A percentile compares a stretch with the other conserved stretches of the same genome.
These are phyloP conservation scores for Acholoe squamosa DNA, from an alignment of 2,888 invertebrate genomes.

Conservation along the genomic window DNA sequence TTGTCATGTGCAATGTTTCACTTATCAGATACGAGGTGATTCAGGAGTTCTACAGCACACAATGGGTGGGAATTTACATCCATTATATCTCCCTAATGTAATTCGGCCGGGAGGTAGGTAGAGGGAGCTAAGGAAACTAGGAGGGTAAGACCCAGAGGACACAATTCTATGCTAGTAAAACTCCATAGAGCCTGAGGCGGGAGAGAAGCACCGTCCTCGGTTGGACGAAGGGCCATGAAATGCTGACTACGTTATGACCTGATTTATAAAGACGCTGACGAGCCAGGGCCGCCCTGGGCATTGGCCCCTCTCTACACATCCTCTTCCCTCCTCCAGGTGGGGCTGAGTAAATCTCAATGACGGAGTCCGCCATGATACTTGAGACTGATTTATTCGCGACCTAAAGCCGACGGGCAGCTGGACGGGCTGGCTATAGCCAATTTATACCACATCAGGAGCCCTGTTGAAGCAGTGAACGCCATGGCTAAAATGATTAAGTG, in stretches of 20 bases:
- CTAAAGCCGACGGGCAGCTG: conserved; percentile 31
- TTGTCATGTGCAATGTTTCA: not conserved
- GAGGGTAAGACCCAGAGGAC: not conserved
- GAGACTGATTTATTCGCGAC: conserved; percentile 19
- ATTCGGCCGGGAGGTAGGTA: not conserved
- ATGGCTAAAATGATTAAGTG: conserved; percentile 37
- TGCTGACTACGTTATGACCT: conserved; percentile 53
- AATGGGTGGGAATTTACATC: too few species aligned
- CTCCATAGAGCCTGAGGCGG: not conserved
- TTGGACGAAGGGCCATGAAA: conserved; percentile 33
- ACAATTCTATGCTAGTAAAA: not conserved
- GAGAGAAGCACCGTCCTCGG: not conserved
- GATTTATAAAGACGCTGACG: conserved; percentile 40
- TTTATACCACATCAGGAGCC: conserved; percentile 27
- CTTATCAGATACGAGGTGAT: not conserved
- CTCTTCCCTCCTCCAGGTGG: not conserved
- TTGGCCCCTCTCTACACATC: not conserved
- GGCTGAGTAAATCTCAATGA: conserved; percentile 56
- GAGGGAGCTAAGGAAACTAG: not conserved
- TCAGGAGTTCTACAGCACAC: too few species aligned
- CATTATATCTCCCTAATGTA: conserved; percentile 35
- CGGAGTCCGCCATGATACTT: conserved; percentile 35
- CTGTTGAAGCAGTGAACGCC: conserved; percentile 33
- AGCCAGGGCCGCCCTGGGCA: not conserved
- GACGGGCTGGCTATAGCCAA: not conserved